Evolutionary conservation across 2,113 vertebrate species (phyloP).

Genomic region (Lipotes vexillifer): DNA sequence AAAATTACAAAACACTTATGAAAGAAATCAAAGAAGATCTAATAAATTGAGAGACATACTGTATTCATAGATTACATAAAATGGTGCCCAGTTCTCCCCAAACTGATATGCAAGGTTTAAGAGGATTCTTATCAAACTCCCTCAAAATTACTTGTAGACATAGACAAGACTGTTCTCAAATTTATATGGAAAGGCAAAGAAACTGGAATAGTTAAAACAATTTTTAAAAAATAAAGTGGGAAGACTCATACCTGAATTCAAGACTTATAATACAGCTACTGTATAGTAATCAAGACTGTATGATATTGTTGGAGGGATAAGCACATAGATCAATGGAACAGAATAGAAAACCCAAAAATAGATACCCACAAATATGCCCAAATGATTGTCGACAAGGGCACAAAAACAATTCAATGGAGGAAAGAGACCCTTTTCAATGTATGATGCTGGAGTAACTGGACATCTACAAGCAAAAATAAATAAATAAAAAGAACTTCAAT

Average conservation of each 20-base stretch:
- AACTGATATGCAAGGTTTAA: not conserved
- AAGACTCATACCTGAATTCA: not conserved
- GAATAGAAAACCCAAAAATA: not conserved
- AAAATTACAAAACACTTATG: not conserved
- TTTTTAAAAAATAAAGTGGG: not conserved
- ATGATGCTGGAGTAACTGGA: not conserved
- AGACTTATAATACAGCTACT: not conserved
- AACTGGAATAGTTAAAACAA: not conserved
- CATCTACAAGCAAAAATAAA: not conserved
- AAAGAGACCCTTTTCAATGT: not conserved
- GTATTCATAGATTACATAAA: not conserved
- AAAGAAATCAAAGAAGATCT: not conserved
- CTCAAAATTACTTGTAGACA: not conserved
- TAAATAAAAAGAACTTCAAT: not conserved
- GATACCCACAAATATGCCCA: not conserved
- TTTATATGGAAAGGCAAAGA: not conserved
- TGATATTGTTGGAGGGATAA: not conserved
- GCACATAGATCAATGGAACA: not conserved
- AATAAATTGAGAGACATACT: not conserved
- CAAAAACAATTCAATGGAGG: not conserved
- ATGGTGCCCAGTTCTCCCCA: not conserved
- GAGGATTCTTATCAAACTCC: not conserved
- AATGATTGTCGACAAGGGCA: not conserved
- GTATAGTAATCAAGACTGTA: not conserved
- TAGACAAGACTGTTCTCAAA: not conserved